A percentile compares a stretch with the other conserved stretches of the same genome.
Conservation (phyloP, 2,113 vertebrate genomes). For the Erythrolamprus reginae region DNA sequence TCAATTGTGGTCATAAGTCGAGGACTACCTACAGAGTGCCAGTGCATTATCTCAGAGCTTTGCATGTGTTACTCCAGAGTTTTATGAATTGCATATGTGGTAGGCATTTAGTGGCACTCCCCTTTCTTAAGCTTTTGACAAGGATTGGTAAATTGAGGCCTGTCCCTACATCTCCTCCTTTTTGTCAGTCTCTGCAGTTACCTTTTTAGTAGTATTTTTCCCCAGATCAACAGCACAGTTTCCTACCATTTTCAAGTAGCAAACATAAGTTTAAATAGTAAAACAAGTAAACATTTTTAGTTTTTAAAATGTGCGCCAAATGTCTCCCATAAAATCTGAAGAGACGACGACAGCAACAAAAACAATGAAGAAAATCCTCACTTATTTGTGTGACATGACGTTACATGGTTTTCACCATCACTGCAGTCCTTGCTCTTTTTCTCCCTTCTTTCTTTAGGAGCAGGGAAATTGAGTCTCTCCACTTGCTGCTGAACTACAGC, state of each 20-base stretch:
- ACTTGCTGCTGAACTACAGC: neutral
- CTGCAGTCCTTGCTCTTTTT: neutral
- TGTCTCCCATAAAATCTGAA: neutral
- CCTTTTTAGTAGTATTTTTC: neutral
- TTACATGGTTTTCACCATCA: neutral
- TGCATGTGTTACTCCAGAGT: neutral
- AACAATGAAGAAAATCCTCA: neutral
- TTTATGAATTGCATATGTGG: neutral
- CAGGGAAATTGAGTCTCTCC: neutral
- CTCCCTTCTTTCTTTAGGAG: neutral
- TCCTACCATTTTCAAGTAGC: neutral
- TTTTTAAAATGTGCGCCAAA: neutral
- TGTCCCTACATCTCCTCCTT: neutral
- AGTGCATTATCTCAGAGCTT: neutral
- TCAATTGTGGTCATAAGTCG: neutral
- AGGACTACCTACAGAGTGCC: neutral
- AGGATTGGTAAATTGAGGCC: neutral
- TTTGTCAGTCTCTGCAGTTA: neutral
- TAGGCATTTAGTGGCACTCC: neutral
- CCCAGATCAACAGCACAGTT: neutral
- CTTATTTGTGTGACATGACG: neutral
- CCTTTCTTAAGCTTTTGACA: neutral
- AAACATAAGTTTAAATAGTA: neutral
- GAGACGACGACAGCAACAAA: neutral
- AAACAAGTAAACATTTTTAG: neutral